These are phyloP conservation scores for Xylocampa areola DNA, from an alignment of 2,888 invertebrate species.

Conservation along the genomic window DNA sequence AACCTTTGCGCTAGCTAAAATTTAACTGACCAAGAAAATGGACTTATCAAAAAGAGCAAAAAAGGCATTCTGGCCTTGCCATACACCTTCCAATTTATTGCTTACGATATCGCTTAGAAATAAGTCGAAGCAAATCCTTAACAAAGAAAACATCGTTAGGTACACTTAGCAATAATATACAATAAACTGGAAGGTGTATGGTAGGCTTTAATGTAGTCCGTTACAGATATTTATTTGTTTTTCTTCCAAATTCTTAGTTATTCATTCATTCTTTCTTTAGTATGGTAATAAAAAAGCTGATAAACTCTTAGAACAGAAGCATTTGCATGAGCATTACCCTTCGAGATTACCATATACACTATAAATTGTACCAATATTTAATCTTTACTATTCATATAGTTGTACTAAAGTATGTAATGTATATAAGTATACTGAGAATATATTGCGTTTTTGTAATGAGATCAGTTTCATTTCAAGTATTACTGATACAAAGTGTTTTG, in stretches of 20 bases:
- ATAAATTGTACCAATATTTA: constrained; percentile 48
- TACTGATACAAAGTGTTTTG: constrained; percentile 16
- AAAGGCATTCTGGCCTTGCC: constrained; percentile 14
- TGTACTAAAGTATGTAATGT: constrained; percentile 25
- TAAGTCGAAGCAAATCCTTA: constrained; percentile 23
- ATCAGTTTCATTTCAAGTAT: constrained; percentile 16
- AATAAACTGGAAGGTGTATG: constrained; percentile 39
- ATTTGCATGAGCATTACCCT: constrained; percentile 49
- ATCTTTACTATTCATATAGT: constrained; percentile 40
- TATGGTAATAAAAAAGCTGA: constrained; percentile 31
- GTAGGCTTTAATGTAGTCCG: constrained; percentile 22
- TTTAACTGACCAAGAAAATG: constrained; percentile 30
- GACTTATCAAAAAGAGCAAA: constrained; percentile 22
- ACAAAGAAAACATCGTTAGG: constrained; percentile 29
- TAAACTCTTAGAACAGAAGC: constrained; percentile 45
- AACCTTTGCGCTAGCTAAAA: constrained; percentile 39
- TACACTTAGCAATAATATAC: constrained; percentile 9
- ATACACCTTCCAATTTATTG: constrained; percentile 43
- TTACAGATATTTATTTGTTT: constrained; percentile 41
- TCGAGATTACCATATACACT: constrained; percentile 44
- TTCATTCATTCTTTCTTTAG: constrained; percentile 36
- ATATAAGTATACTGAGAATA: constrained; percentile 19
- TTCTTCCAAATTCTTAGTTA: constrained; percentile 33
- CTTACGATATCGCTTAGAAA: constrained; percentile 34
- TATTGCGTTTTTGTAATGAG: constrained; percentile 17